These are phyloP conservation scores for Vidua macroura DNA, from an alignment of 2,113 vertebrate genomes.

Conservation along the genomic window DNA sequence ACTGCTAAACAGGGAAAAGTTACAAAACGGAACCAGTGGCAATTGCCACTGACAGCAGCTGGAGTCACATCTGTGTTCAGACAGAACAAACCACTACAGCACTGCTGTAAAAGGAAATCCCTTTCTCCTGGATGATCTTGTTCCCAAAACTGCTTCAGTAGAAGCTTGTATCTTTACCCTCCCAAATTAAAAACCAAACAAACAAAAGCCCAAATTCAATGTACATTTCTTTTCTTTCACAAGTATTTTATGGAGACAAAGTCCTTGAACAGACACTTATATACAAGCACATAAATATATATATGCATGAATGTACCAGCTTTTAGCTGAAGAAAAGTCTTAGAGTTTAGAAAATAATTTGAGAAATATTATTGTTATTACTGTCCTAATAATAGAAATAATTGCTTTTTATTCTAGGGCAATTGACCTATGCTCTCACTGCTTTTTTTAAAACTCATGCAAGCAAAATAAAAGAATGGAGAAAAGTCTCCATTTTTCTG, in stretches of 20 bases:
- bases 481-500: background rate
- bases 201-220: background rate
- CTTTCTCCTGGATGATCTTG: background rate
- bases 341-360: background rate
- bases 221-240: background rate
- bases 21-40: background rate
- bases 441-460: background rate
- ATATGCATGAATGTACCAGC: background rate
- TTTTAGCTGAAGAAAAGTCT: background rate
- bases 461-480: background rate
- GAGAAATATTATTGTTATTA: background rate
- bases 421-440: background rate
- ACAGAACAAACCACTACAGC: background rate
- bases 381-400: background rate
- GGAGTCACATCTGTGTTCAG: background rate
- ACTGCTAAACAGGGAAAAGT: background rate
- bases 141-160: background rate
- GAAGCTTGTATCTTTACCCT: background rate
- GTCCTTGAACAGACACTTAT: background rate
- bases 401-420: background rate
- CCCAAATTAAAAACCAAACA: background rate
- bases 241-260: background rate
- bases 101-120: background rate
- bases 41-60: background rate
- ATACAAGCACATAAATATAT: background rate